Base-by-base conservation (phyloP, 2,888 invertebrate species). In the Timema cristinae region DNA sequence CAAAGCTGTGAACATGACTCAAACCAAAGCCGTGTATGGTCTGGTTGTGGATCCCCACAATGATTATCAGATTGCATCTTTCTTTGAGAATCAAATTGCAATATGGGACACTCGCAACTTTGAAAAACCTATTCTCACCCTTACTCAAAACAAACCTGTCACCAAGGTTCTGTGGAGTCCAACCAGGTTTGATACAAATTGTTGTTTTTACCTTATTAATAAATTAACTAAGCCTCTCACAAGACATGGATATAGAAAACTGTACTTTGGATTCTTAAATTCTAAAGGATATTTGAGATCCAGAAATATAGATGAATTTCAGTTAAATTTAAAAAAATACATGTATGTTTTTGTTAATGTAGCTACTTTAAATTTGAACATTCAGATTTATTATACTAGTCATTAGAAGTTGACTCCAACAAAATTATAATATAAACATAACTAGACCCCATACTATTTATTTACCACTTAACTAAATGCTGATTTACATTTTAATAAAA, bases 91-190 rank as follows among this genome's bases (percentile, higher is more conserved):
- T 79, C 89, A 90, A 78, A 89, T 94, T 72, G 89, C 89, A 75
- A 87, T 97, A 72, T 97, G 97, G 97, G 97, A 97, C 82, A 87
- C 91, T 67, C 85, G 97, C 71, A 90, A 90, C 79, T 91, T 96
- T 79, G 93, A 94, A 77, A 91, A 93, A 79, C 95, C 97, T 0
- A 86, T 93, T 75, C 84, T 93, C 50, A 88, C 90, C 11, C 84
- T 94, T 73, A 87, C 88, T 68, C 91, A 90, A 78, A 82, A 83
- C 51, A 90, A 90, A 79, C 88, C 89, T 72, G 86, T 95, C 71
- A 85, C 88, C 13, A 91, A 91, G 83, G 86, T 96, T 69, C 86
- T 88, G 73, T 97, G 97, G 97, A 94, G 95, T 80, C 95, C 95
- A 6, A 95, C 95, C 48, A 89, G 92, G 88, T 90, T 79, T 78